A percentile compares a stretch with the other conserved stretches of the same genome.
Evolutionary conservation across 2,113 vertebrate genomes (phyloP).

Genomic region (Isichthys henryi): DNA sequence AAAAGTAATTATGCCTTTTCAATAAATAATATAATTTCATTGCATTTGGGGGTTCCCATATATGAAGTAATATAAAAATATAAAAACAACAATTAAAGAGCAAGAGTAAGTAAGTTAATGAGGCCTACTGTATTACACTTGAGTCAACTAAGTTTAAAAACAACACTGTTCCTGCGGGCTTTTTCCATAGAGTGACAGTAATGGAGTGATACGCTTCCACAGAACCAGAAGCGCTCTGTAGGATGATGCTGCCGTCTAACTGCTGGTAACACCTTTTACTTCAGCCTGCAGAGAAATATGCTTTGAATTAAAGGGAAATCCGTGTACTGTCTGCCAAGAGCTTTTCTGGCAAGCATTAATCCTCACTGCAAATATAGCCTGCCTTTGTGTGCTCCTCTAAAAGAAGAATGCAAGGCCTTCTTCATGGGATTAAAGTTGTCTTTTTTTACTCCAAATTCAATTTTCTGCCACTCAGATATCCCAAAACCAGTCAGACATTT

Average conservation of each 20-base stretch:
- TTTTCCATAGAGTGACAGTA: background rate
- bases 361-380: conserved; percentile 55
- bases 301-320: conserved; percentile 54
- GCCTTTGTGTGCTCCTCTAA: conserved; percentile 60
- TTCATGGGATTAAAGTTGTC: conserved; percentile 37
- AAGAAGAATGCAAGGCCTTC: conserved; percentile 44
- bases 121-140: background rate
- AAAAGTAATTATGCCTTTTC: background rate
- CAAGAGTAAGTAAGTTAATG: background rate
- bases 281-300: conserved; percentile 64
- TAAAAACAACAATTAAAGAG: background rate
- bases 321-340: conserved; percentile 62
- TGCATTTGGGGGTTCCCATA: background rate
- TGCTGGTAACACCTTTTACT: conserved; percentile 77
- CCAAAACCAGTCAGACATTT: conserved; percentile 25
- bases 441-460: conserved; percentile 18
- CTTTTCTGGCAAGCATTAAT: conserved; percentile 62
- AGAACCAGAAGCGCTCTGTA: background rate
- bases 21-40: background rate
- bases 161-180: background rate
- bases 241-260: background rate
- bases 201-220: background rate
- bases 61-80: background rate
- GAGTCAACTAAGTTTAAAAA: background rate
- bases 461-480: background rate